Base-by-base conservation (phyloP, 23 tunicate genomes). In the Trididemnum nubilum region DNA sequence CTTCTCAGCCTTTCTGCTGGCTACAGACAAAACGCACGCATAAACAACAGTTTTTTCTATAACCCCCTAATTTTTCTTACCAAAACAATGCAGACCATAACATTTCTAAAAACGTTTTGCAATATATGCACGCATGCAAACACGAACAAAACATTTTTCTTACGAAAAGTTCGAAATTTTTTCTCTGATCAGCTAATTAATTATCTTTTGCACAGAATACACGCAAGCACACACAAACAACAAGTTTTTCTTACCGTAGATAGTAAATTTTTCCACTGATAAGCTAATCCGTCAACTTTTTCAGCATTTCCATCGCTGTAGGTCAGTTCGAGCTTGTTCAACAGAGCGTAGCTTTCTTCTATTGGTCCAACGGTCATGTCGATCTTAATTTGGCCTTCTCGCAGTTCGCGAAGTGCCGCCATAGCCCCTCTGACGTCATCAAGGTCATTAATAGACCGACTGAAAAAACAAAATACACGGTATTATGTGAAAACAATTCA, bases 341-440 rank as follows among this genome's bases (percentile, higher is more conserved):
- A 81, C 39, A 88, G 57, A 4, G 93, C 92, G 64, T 87, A 93
- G 39, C 95, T 90, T 51, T 93, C 98, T 52, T 93, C 98, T 18
- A 86, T 72, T 30, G 98, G 98, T 1, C 89, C 98, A 77, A 93
- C 88, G 24, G 87, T 93, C 98, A 93, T 93, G 80, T 93, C 98
- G 1, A 88, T 87, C 72, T 84, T 83, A 50, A 75, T 87, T 77
- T 93, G 98, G 31, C 78, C 82, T 40, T 87, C 98, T 9, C 98
- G 72, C 64, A 93, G 81, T 67, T 93, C 98, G 0, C 69, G 64
- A 80, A 93, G 58, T 1, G 93, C 93, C 24, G 89, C 83, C 98
- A 93, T 93, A 9, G 98, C 98, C 35, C 93, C 98, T 57, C 98
- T 82, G 71, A 93, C 98, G 76, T 93, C 98, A 64, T 93, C 98